Base-by-base conservation (phyloP, 2,113 vertebrate genomes). In the Picathartes gymnocephalus region DNA sequence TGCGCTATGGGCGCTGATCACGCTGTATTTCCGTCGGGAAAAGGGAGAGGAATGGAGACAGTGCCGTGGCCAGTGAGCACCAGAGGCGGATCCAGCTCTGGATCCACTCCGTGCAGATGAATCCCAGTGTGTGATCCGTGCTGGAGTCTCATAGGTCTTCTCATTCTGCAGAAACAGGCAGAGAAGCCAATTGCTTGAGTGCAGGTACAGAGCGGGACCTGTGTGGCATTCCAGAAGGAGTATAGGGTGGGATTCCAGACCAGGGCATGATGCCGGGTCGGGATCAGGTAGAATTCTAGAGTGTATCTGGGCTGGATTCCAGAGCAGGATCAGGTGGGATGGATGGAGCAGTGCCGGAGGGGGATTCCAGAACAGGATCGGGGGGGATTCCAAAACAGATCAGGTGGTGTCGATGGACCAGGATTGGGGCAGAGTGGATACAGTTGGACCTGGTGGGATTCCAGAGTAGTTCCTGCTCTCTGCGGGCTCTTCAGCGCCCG, bases 21-120 rank as follows among this genome's bases (percentile, higher is more conserved):
- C 0, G 2, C 35, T 21, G 50, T 40, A 16, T 40, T 39, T 61
- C 57, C 35, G 9, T 9, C 19, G 7, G 22, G 22, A 77, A 62
- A 24, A 25, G n/a, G 35, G 35, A 40, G 45, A 50, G 22, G 57
- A 50, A 50, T 25, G 45, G 28, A 50, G 33, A 19, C 13, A 25
- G 2, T 15, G 18, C 0, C 0, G 57, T 27, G 30, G 28, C 23
- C 17, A 27, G 56, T 50, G 35, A 20, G n/a, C 30, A 48, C 20
- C 76, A 37, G 45, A 16, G 45, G 54, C 31, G 35, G 37, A 60
- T 24, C 35, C 45, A 82, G 25, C 65, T 42, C 35, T 60, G 45
- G 45, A 42, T 35, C 35, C 27, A 7, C 19, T 42, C 30, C 30
- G 3, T 42, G 24, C 65, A 42, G 15, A 50, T 24, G 35, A 50